A percentile compares a stretch with the other conserved stretches of the same genome.
These are phyloP conservation scores for Ibidorhyncha struthersii DNA, from an alignment of 2,113 vertebrate species.

Conservation along the genomic window DNA sequence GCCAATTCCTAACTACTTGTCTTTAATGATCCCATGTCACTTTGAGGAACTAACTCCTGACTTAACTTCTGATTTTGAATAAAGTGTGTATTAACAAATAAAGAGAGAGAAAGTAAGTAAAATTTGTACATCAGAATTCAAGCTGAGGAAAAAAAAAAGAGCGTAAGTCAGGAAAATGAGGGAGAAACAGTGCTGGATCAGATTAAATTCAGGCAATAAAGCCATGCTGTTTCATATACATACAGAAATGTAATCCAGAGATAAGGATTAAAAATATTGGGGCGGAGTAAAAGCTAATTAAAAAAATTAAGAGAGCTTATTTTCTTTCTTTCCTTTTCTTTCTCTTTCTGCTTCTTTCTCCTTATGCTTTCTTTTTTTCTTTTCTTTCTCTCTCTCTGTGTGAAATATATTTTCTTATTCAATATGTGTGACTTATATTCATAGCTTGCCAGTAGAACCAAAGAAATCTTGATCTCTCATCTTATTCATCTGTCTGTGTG, in stretches of 20 bases:
- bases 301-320: background rate
- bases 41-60: background rate
- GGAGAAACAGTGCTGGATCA: background rate
- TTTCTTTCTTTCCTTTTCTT: background rate
- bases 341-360: too few species aligned
- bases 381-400: background rate
- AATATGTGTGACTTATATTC: background rate
- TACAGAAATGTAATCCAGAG: background rate
- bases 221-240: background rate
- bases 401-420: background rate
- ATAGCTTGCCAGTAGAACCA: background rate
- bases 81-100: background rate
- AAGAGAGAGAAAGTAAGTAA: background rate
- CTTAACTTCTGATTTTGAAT: background rate
- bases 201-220: background rate
- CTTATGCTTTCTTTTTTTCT: background rate
- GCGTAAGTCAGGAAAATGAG: background rate
- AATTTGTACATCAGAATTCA: background rate
- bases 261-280: background rate
- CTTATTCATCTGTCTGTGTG: background rate
- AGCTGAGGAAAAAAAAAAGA: background rate
- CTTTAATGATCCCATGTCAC: background rate
- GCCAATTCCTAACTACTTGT: background rate
- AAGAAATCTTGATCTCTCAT: background rate
- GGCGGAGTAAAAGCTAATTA: background rate